These are phyloP conservation scores for Cecidostiba fungosa DNA, from an alignment of 2,888 invertebrate genomes.

Conservation along the genomic window DNA sequence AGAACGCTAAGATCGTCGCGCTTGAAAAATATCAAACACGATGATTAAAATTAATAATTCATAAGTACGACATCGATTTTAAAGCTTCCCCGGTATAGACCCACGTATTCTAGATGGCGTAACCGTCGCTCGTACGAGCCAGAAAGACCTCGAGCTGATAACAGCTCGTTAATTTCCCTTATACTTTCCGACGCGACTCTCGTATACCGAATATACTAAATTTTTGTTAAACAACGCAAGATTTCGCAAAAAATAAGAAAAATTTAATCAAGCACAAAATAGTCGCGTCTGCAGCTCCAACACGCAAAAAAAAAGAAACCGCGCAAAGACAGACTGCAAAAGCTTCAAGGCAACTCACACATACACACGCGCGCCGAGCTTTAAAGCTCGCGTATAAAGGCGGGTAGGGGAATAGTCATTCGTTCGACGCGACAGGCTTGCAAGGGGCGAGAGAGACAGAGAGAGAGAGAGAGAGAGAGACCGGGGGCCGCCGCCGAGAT, in stretches of 20 bases:
- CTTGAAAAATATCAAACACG: not conserved
- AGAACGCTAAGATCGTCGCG: no score
- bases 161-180: not conserved
- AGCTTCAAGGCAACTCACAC: constrained; percentile 8
- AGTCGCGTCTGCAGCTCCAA: not conserved
- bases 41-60: not conserved
- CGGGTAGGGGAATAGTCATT: constrained; percentile 40
- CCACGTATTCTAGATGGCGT: not conserved
- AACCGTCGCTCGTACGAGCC: not conserved
- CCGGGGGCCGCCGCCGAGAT: constrained; percentile 56
- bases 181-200: not conserved
- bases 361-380: not conserved
- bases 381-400: constrained; percentile 16
- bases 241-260: not conserved
- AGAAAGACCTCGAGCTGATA: not conserved
- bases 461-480: constrained; percentile 45
- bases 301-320: not conserved
- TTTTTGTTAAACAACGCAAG: no score
- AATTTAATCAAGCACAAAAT: not conserved
- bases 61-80: not conserved
- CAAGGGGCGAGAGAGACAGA: not conserved
- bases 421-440: constrained; percentile 47
- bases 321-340: not conserved
- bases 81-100: not conserved
- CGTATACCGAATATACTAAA: not conserved